Conservation (phyloP, 2,888 invertebrate species). For the Nomada flava region DNA sequence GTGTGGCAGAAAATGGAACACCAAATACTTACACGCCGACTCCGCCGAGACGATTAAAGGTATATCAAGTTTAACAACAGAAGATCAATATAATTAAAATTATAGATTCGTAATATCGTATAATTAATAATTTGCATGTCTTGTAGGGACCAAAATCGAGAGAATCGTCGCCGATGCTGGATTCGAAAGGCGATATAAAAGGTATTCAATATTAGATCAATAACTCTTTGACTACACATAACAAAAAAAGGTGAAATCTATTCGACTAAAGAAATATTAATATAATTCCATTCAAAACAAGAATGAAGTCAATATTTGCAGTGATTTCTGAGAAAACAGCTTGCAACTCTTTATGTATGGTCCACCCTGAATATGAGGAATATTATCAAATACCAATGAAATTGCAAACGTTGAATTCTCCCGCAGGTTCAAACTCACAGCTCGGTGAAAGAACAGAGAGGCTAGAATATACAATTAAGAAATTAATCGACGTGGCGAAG, state of each 20-base stretch:
- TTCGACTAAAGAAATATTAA: too few species aligned
- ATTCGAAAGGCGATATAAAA: conserved; percentile 89
- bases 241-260: too few species aligned
- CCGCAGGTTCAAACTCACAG: conserved; percentile 68
- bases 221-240: neutral
- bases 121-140: conserved; percentile 4
- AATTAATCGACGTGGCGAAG: conserved; percentile 81
- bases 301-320: too few species aligned
- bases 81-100: neutral
- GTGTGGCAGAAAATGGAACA: conserved; percentile 84
- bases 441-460: conserved; percentile 79
- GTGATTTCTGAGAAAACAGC: too few species aligned
- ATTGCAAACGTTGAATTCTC: too few species aligned
- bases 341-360: too few species aligned
- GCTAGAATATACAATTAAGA: conserved; percentile 81
- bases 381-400: too few species aligned
- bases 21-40: conserved; percentile 87
- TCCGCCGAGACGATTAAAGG: conserved; percentile 89
- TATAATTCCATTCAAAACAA: too few species aligned
- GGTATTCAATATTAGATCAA: conserved; percentile 47
- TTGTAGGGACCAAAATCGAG: conserved; percentile 89
- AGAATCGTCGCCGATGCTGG: conserved; percentile 90
- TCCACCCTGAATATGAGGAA: too few species aligned
- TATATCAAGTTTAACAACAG: conserved; percentile 69
- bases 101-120: conserved; percentile 1